phyloP scores from a whole-genome alignment of 2,888 invertebrate species.

The Drosophila formosana region DNA sequence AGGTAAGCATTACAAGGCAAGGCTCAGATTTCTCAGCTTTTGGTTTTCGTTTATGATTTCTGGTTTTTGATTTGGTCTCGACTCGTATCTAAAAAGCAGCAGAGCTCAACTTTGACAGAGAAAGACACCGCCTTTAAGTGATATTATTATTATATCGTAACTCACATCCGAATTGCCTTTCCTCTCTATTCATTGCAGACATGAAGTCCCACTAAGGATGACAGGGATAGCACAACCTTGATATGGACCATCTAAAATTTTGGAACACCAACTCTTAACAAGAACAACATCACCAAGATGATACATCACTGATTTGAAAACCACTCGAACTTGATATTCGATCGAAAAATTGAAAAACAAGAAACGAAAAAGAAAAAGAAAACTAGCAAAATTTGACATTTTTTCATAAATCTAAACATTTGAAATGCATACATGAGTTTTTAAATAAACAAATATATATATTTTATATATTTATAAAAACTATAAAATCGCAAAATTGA shows the following conservation, averaged over 20 bases:
- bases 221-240: background rate
- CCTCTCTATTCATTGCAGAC: slow-evolving; percentile 50
- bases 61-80: slow-evolving; percentile 50
- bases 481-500: slow-evolving; percentile 62
- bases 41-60: slow-evolving; percentile 55
- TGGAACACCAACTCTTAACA: slow-evolving; percentile 23
- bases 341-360: slow-evolving; percentile 15
- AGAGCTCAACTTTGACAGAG: slow-evolving; percentile 77
- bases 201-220: slow-evolving; percentile 55
- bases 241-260: slow-evolving; percentile 17
- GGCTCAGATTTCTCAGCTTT: slow-evolving; percentile 53
- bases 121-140: slow-evolving; percentile 48
- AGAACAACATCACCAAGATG: slow-evolving; percentile 50
- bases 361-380: slow-evolving; percentile 18
- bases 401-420: slow-evolving; percentile 65
- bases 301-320: slow-evolving; percentile 56
- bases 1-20: slow-evolving; percentile 76
- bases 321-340: slow-evolving; percentile 37
- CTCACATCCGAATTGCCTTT: slow-evolving; percentile 14
- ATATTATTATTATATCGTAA: background rate
- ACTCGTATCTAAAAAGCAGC: slow-evolving; percentile 60
- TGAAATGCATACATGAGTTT: slow-evolving; percentile 71
- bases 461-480: slow-evolving; percentile 80
- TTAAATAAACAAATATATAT: slow-evolving; percentile 63
- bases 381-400: slow-evolving; percentile 63